Percentiles rank a stretch among this genome's conserved stretches.
Evolutionary conservation across 2,113 vertebrate genomes (phyloP).

Genomic region (Malurus alboscapulatus): DNA sequence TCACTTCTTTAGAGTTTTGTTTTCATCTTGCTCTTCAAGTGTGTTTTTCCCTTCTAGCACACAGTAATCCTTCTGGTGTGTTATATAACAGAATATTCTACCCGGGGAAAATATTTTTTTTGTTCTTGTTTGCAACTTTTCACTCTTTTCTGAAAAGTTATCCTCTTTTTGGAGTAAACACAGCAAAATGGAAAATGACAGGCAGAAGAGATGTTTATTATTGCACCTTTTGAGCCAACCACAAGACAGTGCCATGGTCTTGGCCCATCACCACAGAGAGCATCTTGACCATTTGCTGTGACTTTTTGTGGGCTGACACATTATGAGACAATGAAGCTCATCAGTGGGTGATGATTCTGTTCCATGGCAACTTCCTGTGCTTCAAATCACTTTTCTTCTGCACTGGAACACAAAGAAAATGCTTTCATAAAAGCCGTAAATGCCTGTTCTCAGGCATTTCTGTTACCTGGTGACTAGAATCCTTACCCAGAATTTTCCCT

Average conservation of each 20-base stretch:
- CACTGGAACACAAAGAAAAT: background rate
- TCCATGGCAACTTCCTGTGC: background rate
- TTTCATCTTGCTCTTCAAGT: constrained; percentile 57
- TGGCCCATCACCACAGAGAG: background rate
- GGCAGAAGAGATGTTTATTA: background rate
- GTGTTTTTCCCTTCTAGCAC: constrained; percentile 46
- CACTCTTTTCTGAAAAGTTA: constrained; percentile 38
- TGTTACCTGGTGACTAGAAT: background rate
- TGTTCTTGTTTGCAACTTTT: constrained; percentile 38
- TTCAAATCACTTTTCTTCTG: background rate
- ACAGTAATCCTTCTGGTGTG: constrained; percentile 50
- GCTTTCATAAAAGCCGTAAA: background rate
- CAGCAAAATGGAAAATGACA: constrained; percentile 33
- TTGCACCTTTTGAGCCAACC: background rate
- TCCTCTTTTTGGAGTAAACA: constrained; percentile 2
- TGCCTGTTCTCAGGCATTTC: background rate
- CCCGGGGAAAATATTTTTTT: constrained; percentile 54
- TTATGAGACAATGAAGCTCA: constrained; percentile 10
- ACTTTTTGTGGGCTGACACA: constrained; percentile 37
- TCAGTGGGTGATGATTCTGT: background rate
- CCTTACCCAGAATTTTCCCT: background rate
- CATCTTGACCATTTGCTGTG: constrained; percentile 9
- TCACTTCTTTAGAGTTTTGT: constrained; percentile 41
- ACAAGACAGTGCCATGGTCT: background rate
- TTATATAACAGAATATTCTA: constrained; percentile 66